phyloP scores from a whole-genome alignment of 64 coral and sea anemone species.

The Stichodactyla mertensii region DNA sequence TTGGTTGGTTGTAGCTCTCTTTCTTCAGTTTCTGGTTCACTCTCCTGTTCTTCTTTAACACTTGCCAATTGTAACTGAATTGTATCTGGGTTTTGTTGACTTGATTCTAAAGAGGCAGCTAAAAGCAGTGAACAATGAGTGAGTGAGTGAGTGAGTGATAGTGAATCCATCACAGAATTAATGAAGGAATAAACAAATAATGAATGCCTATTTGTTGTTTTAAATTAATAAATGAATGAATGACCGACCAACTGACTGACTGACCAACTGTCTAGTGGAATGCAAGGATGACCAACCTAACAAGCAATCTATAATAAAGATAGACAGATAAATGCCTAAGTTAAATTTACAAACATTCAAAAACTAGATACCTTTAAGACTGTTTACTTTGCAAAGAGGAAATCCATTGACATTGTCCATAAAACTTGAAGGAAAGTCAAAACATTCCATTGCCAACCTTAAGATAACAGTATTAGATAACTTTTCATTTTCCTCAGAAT shows the following conservation, averaged over 20 bases:
- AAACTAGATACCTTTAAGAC: neutral
- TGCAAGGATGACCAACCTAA: neutral
- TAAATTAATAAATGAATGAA: neutral
- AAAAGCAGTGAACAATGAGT: neutral
- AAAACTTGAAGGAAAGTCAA: slow-evolving; percentile 51
- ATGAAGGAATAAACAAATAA: no score
- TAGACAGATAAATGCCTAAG: neutral
- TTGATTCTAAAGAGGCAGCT: neutral
- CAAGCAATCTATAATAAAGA: no score
- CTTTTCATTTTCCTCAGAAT: no score
- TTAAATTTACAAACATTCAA: neutral
- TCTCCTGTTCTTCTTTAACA: neutral
- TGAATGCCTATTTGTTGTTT: no score
- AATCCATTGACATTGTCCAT: slow-evolving; percentile 57
- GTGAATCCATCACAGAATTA: no score
- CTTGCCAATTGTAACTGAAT: neutral
- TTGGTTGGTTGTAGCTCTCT: neutral
- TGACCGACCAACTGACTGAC: neutral
- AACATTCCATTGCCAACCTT: slow-evolving; percentile 81
- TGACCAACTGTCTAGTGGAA: neutral
- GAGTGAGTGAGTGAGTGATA: neutral
- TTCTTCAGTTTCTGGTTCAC: neutral
- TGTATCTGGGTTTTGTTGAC: neutral
- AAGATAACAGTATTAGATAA: neutral
- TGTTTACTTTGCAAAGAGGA: slow-evolving; percentile 57